Base-by-base conservation (phyloP, 2,797 vertebrate genomes). In the Myiothlypis chrysogaster region DNA sequence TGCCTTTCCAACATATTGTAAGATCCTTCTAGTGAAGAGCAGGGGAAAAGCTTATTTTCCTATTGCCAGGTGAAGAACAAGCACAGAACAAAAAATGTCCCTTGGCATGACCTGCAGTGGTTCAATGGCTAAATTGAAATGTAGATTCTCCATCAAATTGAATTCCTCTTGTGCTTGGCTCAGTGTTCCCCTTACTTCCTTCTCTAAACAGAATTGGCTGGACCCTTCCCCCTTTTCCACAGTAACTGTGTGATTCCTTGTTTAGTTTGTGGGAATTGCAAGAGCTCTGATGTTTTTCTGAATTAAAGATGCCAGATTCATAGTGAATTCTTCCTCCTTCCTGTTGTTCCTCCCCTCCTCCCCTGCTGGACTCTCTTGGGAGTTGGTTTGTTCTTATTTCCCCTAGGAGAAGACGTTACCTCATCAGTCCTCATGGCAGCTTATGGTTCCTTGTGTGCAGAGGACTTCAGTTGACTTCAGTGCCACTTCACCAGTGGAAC, bases 61-160 rank as follows among this genome's bases (percentile, higher is more conserved):
- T 83, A 60, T 34, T 93, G 82, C 68, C 64, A 76, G 71, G 75
- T 95, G 44, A 66, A 87, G 60, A 87, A 35, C 35, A 79, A 79
- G 35, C 35, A 35, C 0, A 0, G 60, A 83, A 80, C 2, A 3
- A 68, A 82, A 83, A 81, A 60, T 10, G 10, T 85, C 46, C 53
- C 30, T 80, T 92, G 64, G 39, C 24, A 7, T 44, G 27, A 77
- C 27, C 34, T 89, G 60, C 47, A 6, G 12, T 57, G 37, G 41
- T 95, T 89, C 56, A 80, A 76, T 73, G 41, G 57, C 75, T 87
- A 64, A 91, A 89, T 15, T 83, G 57, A 89, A 92, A 91, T 83
- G 65, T 64, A 70, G 53, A 32, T 93, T 85, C 76, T 87, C 59
- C 15, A 20, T 87, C 84, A 87, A 89, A 93, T 86, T 61, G 71